Evolutionary conservation across 2,113 vertebrate genomes (phyloP).

Genomic region (Eudyptes chrysolophus): DNA sequence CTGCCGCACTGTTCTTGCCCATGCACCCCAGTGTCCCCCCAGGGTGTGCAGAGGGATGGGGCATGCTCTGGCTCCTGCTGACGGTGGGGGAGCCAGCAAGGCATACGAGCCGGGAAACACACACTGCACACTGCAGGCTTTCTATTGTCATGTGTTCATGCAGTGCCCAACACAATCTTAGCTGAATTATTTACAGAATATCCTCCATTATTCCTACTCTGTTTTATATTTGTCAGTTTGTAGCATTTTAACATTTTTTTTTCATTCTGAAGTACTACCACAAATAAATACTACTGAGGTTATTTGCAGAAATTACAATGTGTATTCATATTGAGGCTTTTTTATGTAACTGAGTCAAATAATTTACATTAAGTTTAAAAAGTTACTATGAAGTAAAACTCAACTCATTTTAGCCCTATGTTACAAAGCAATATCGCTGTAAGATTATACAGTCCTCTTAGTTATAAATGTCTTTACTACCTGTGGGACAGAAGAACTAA

Average conservation of each 20-base stretch:
- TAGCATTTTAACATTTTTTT: background rate
- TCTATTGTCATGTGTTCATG: fast-evolving
- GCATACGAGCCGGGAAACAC: fast-evolving
- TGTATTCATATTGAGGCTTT: background rate
- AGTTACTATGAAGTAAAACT: background rate
- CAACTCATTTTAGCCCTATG: background rate
- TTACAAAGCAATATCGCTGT: background rate
- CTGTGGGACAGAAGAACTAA: background rate
- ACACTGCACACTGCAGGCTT: fast-evolving
- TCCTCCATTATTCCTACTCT: background rate
- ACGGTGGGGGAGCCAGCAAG: fast-evolving
- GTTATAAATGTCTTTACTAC: background rate
- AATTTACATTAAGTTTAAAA: background rate
- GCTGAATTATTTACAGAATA: background rate
- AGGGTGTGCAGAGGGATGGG: fast-evolving
- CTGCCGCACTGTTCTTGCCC: fast-evolving
- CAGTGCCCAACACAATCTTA: too few relatives aligned
- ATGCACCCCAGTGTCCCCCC: fast-evolving
- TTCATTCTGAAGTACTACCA: background rate
- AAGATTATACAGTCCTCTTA: background rate
- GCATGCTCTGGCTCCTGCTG: fast-evolving
- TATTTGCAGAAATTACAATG: background rate
- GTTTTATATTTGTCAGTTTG: background rate
- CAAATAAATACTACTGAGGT: background rate
- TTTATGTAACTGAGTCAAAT: background rate